Percentiles rank a stretch among this genome's conserved stretches.
Evolutionary conservation across 2,888 invertebrate genomes (phyloP).

Genomic region (Lasioglossum villosulum): DNA sequence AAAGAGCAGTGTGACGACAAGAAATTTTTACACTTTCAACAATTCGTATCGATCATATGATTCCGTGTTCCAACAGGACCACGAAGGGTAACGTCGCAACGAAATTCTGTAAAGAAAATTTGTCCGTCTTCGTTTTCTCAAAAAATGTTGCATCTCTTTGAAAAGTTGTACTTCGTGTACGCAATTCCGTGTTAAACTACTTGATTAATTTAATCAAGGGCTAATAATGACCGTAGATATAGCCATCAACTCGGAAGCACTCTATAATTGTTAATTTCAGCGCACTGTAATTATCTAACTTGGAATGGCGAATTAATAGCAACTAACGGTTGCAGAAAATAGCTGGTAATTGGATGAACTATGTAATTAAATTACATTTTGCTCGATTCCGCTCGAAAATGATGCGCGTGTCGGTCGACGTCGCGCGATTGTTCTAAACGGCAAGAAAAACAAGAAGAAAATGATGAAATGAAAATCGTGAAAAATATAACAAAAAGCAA

Average conservation of each 20-base stretch:
- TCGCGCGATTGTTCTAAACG: neutral
- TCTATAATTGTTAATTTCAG: neutral
- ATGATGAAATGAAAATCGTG: neutral
- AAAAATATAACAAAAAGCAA: neutral
- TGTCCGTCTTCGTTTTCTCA: too few species aligned
- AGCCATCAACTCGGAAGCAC: neutral
- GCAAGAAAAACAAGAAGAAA: neutral
- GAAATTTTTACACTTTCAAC: neutral
- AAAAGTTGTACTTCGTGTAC: neutral
- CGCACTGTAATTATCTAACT: neutral
- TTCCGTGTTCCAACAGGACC: neutral
- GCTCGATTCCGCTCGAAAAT: neutral
- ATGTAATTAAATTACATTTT: neutral
- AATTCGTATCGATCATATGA: neutral
- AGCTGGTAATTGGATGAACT: neutral
- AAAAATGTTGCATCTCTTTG: too few species aligned
- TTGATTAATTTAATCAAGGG: neutral
- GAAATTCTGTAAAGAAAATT: neutral
- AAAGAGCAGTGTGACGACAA: conserved; percentile 15
- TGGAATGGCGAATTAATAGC: neutral
- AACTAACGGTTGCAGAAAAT: neutral
- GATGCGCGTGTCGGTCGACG: neutral
- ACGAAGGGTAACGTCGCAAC: neutral
- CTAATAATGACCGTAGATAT: neutral
- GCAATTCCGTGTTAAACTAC: neutral